phyloP scores from a whole-genome alignment of 2,888 invertebrate species.

The Charanyca ferruginea region DNA sequence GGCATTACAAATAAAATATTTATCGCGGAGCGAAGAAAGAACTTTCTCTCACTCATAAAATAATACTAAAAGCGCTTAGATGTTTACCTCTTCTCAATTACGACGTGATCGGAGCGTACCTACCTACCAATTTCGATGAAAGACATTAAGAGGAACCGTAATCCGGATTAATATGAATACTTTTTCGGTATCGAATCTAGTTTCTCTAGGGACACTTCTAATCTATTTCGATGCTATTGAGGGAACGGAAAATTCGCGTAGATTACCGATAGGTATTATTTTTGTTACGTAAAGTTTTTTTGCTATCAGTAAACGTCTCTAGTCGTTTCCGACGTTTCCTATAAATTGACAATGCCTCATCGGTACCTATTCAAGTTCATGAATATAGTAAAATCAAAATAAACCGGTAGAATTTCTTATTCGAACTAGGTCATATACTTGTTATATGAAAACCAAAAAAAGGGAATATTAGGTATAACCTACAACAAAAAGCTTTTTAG shows the following conservation, averaged over 20 bases:
- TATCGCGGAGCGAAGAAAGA: conserved; percentile 17
- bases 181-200: conserved; percentile 50
- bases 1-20: conserved; percentile 35
- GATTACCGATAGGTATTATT: conserved; percentile 32
- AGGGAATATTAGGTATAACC: background rate
- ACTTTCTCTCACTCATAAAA: conserved; percentile 22
- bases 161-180: conserved; percentile 58
- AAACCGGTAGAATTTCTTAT: background rate
- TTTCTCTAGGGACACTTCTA: conserved; percentile 49
- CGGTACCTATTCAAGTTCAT: conserved; percentile 11
- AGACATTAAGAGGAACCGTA: conserved; percentile 39
- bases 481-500: conserved; percentile 39
- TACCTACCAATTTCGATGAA: conserved; percentile 33
- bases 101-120: conserved; percentile 24
- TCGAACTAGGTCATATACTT: conserved; percentile 22
- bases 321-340: background rate
- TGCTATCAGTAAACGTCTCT: background rate
- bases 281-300: conserved; percentile 19
- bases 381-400: conserved; percentile 26
- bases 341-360: conserved; percentile 7
- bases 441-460: conserved; percentile 18
- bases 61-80: conserved; percentile 43
- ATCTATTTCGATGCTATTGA: conserved; percentile 51
- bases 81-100: conserved; percentile 42
- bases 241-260: conserved; percentile 26